Base-by-base conservation (phyloP, 2,113 vertebrate species). In the Prinia subflava region DNA sequence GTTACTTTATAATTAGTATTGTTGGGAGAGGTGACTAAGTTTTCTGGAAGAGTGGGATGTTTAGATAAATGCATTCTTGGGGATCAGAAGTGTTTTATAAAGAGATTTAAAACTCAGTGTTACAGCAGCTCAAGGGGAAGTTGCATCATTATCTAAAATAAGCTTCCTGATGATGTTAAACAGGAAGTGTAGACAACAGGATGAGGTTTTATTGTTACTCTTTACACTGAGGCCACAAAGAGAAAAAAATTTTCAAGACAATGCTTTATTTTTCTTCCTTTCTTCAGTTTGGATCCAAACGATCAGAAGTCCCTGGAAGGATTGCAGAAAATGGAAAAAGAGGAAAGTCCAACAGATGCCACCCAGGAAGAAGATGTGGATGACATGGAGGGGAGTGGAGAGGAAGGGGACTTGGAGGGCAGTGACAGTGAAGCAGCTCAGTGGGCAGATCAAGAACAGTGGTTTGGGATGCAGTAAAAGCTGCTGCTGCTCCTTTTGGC, bases 271-370 rank as follows among this genome's bases (percentile, higher is more conserved):
- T 81, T 90, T 87, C 56, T 94, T 74, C 64, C 83, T 93, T 96
- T 85, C 89, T 84, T 91, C 94, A 99, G 99, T 94, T 97, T 99
- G 98, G 99, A 99, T 95, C 99, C 99, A 46, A 99, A 99, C 10
- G 99, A 99, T 94, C 99, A 99, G 98, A 99, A 99, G 98, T 99
- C 99, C 22, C 96, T 99, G 52, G 99, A 99, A 92, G 99, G 99
- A 37, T 98, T 99, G 99, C 99, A 99, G 98, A 99, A 99, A 96
- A 99, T 99, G 99, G 99, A 99, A 96, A 99, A 99, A 94, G 99
- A 99, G 96, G 99, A 99, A 96, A 99, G 99, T 65, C 99, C 99
- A 62, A 98, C 99, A 2, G 99, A 99, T 12, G 99, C 99, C 73
- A 99, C 99, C 2, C 99, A 99, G 96, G 99, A 99, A 93, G 99